These are phyloP conservation scores for Anthopleura sola DNA, from an alignment of 64 coral and sea anemone genomes.

Conservation along the genomic window DNA sequence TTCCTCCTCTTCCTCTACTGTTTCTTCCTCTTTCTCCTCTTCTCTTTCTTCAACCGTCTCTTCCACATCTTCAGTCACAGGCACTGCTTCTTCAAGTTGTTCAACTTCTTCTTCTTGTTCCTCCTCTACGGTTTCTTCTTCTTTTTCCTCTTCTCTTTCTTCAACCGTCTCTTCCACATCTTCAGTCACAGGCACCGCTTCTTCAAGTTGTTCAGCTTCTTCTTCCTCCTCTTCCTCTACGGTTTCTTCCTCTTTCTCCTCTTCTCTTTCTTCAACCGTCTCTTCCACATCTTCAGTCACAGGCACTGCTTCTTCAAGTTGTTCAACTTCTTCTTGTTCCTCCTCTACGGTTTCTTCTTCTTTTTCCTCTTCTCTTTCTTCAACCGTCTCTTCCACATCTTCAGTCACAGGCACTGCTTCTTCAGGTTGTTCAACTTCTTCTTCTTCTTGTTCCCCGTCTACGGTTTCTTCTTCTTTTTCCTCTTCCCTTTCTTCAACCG, in stretches of 20 bases:
- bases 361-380: conserved; percentile 18
- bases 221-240: conserved; percentile 20
- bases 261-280: conserved; percentile 7
- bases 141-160: conserved; percentile 24
- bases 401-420: background rate
- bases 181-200: background rate
- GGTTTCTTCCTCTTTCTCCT: background rate
- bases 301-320: background rate
- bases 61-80: background rate
- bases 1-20: background rate
- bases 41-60: conserved; percentile 16
- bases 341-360: background rate
- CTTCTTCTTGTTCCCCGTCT: background rate
- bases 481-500: background rate
- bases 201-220: background rate
- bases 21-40: background rate
- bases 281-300: background rate
- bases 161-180: background rate
- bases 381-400: background rate
- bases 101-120: too few species aligned
- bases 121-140: background rate
- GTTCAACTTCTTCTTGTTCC: background rate
- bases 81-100: background rate
- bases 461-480: background rate
- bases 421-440: background rate